These are phyloP conservation scores for Hyposoter didymator DNA, from an alignment of 2,888 invertebrate genomes.

Conservation along the genomic window DNA sequence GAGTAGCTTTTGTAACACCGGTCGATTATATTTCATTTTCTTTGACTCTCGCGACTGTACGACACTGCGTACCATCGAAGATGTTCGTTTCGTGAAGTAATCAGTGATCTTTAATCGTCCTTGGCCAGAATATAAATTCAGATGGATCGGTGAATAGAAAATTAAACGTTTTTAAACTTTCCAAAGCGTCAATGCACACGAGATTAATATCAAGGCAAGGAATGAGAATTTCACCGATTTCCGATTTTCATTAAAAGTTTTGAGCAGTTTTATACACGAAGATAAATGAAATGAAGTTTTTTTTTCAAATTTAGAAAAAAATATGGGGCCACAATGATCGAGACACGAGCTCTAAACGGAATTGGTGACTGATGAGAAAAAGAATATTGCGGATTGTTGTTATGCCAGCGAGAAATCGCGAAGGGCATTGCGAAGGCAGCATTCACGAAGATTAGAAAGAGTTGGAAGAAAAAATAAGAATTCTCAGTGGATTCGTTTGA, in stretches of 20 bases:
- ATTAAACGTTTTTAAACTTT: neutral
- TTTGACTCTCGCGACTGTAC: neutral
- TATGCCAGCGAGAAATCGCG: conserved; percentile 40
- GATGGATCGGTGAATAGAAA: neutral
- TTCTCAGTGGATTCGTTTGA: conserved; percentile 63
- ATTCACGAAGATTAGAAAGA: conserved; percentile 15
- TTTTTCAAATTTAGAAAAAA: neutral
- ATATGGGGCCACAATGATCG: neutral
- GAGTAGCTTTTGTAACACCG: neutral
- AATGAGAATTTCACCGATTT: neutral
- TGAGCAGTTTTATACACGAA: neutral
- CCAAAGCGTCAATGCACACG: neutral
- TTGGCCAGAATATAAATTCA: neutral
- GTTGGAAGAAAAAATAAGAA: conserved; percentile 54
- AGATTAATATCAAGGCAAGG: neutral
- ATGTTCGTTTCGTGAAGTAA: neutral
- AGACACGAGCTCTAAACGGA: no score
- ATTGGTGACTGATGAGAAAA: neutral
- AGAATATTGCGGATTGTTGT: conserved; percentile 27
- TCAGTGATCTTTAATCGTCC: neutral
- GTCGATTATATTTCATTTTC: neutral
- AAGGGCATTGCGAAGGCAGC: conserved; percentile 30
- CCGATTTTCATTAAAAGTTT: neutral
- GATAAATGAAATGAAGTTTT: neutral
- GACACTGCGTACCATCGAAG: neutral